These are phyloP conservation scores for Drosophila histrio DNA, from an alignment of 2,888 invertebrate genomes.

Conservation along the genomic window DNA sequence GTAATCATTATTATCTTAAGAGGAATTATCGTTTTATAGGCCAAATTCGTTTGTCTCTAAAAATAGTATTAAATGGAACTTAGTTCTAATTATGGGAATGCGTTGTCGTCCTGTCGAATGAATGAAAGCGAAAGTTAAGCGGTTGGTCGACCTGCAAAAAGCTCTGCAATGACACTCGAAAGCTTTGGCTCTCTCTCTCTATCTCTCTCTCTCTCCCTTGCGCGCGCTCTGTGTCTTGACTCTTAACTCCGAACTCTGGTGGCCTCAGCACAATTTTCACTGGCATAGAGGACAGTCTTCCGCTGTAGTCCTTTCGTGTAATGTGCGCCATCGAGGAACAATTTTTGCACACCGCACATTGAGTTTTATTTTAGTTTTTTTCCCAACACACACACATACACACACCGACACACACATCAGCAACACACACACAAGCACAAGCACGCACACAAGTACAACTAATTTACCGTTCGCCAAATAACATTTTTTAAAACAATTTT, in stretches of 20 bases:
- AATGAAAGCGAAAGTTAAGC: conserved; percentile 48
- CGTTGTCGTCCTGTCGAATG: conserved; percentile 1
- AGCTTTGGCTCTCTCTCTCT: conserved; percentile 35
- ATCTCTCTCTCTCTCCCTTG: not conserved
- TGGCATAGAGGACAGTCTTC: conserved; percentile 73
- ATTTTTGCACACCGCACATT: conserved; percentile 69
- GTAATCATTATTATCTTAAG: not conserved
- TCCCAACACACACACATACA: conserved; percentile 46
- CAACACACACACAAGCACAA: conserved; percentile 27
- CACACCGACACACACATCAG: conserved; percentile 8
- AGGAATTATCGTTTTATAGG: not conserved
- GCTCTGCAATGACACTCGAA: conserved; percentile 45
- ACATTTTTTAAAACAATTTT: conserved; percentile 50
- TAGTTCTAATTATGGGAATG: not conserved
- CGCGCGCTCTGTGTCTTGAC: conserved; percentile 26
- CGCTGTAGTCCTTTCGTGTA: conserved; percentile 80
- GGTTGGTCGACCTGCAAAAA: conserved; percentile 31
- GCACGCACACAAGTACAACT: conserved; percentile 16
- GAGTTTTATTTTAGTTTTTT: conserved; percentile 69
- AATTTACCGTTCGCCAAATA: conserved; percentile 36
- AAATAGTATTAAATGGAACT: not conserved
- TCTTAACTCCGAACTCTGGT: conserved; percentile 56
- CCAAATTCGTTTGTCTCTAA: not conserved
- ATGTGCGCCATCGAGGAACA: conserved; percentile 75
- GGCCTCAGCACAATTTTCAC: conserved; percentile 48